These are phyloP conservation scores for Synergus laeviventris DNA, from an alignment of 2,888 invertebrate genomes.

Conservation along the genomic window DNA sequence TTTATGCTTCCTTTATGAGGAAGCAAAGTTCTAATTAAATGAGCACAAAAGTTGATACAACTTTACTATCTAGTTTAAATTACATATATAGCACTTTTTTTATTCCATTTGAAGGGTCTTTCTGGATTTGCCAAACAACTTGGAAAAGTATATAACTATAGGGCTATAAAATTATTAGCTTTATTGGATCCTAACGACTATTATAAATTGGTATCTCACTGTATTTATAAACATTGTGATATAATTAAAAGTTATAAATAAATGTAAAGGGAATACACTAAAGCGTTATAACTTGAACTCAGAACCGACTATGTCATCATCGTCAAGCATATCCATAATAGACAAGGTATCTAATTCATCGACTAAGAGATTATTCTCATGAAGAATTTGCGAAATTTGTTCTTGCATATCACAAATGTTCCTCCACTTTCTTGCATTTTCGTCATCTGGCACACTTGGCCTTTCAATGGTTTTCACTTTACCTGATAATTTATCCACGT, in stretches of 20 bases:
- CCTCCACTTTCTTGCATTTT: constrained; percentile 66
- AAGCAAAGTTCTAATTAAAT: too few species aligned
- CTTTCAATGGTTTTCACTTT: constrained; percentile 59
- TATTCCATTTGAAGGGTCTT: too few species aligned
- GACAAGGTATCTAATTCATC: constrained; percentile 16
- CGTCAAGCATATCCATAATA: background rate
- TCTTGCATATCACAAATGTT: constrained; percentile 68
- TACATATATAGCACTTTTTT: too few species aligned
- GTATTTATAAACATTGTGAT: background rate
- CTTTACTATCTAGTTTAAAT: too few species aligned
- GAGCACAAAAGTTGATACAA: too few species aligned
- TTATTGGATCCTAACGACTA: background rate
- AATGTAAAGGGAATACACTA: background rate
- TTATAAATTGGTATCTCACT: background rate
- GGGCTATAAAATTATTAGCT: background rate
- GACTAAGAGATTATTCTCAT: constrained; percentile 58
- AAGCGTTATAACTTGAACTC: background rate
- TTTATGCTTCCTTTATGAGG: too few species aligned
- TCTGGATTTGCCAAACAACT: too few species aligned
- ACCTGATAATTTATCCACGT: constrained; percentile 64
- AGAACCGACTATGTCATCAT: background rate
- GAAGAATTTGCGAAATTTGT: constrained; percentile 63
- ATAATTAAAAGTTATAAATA: background rate
- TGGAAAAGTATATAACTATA: too few species aligned
- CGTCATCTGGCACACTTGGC: constrained; percentile 60